Conservation (phyloP, 2,113 vertebrate genomes). For the Bombycilla garrulus region DNA sequence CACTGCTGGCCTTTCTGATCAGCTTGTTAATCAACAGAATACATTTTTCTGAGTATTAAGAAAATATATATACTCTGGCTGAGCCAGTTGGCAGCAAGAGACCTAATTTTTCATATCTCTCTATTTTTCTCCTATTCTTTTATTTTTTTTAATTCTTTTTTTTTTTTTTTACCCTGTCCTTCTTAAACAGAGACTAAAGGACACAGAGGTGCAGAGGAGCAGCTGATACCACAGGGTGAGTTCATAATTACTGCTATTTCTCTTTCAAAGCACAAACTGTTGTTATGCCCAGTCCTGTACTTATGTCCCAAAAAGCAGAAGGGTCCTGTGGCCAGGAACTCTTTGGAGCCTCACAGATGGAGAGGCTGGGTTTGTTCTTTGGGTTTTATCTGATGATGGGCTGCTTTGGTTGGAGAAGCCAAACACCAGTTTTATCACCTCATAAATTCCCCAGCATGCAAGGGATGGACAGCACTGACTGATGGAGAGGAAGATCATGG, state of each 20-base stretch:
- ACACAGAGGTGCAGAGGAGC: constrained; percentile 39
- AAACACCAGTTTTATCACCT: neutral
- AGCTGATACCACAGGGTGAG: constrained; percentile 53
- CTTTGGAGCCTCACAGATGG: neutral
- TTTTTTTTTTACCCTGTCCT: neutral
- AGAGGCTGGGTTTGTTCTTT: neutral
- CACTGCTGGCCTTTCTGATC: constrained; percentile 25
- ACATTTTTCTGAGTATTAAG: constrained; percentile 22
- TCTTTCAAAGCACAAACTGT: neutral
- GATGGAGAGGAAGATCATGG: neutral
- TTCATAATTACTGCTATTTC: neutral
- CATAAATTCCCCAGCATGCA: neutral
- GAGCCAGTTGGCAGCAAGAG: constrained; percentile 32
- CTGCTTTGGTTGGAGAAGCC: neutral
- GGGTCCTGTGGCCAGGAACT: neutral
- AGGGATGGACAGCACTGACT: neutral
- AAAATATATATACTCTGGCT: neutral
- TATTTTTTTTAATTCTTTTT: neutral
- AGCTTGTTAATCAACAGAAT: constrained; percentile 55
- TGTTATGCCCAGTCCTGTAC: neutral
- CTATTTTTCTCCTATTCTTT: neutral
- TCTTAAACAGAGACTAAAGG: constrained; percentile 39
- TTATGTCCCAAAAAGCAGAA: neutral
- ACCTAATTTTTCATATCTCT: constrained; percentile 11
- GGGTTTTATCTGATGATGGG: neutral